Base-by-base conservation (phyloP, 2,888 invertebrate genomes). In the Pachydiplax longipennis region DNA sequence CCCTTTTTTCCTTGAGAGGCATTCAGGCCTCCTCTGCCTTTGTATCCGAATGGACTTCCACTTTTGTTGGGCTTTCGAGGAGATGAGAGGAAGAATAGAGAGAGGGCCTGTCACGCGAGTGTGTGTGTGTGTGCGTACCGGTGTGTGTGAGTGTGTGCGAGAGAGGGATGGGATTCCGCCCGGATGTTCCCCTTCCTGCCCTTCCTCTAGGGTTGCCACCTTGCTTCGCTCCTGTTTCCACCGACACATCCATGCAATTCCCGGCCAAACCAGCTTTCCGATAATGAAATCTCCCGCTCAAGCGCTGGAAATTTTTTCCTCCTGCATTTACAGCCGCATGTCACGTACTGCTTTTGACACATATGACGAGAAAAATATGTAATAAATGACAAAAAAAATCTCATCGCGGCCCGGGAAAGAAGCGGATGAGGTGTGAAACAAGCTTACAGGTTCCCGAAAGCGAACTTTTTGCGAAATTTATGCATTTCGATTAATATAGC, bases 21-120 rank as follows among this genome's bases (percentile, higher is more conserved):
- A 87, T 18, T 40, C 58, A 58, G 87, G 37, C 58, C 61, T 61
- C 87, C 61, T 87, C 87, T 58, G 37, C 87, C 87, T 61, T 87
- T 87, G 87, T 87, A 87, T 87, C 87, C 58, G 87, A 87, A 87
- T 87, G 61, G 87, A 87, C 87, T 87, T 87, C 87, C 87, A 87
- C 87, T 61, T 87, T 87, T 87, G 87, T 87, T 87, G 87, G 61
- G 61, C 65, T 40, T 61, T 87, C 87, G 61, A 87, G 87, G 83
- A 53, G 58, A 35, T 13, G 58, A 61, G 35, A 58, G 22, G 58
- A 58, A 35, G 8, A 35, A 37, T 53, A n/a, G n/a, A 61, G 37
- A 87, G 65, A 87, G 61, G 40, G 22, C 35, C 87, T 87, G 87
- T 87, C 87, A 87, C 87, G 61, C 87, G 87, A 61, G 65, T 87